A percentile compares a stretch with the other conserved stretches of the same genome.
Conservation (phyloP, 2,113 vertebrate species). For the Megaceryle torquata region DNA sequence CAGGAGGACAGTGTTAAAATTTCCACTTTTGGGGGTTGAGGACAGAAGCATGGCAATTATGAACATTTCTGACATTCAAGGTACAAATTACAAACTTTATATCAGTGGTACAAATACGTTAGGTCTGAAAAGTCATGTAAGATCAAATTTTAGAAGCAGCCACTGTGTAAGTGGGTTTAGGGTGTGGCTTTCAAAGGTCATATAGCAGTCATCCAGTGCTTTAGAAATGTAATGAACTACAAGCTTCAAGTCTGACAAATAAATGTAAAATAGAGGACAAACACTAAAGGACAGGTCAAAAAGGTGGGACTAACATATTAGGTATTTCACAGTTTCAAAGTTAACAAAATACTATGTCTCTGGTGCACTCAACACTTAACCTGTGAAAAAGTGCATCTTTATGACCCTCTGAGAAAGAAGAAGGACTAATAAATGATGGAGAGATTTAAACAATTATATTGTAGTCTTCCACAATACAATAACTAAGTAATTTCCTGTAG, state of each 20-base stretch:
- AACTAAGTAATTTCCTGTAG: not conserved
- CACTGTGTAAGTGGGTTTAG: not conserved
- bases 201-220: not conserved
- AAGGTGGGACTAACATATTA: not conserved
- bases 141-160: not conserved
- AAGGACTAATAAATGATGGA: not conserved
- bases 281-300: not conserved
- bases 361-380: not conserved
- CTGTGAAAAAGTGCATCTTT: not conserved
- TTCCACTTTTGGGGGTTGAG: not conserved
- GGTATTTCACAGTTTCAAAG: not conserved
- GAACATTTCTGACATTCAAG: not conserved
- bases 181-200: not conserved
- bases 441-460: not conserved
- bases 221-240: not conserved
- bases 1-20: not conserved
- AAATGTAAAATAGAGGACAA: not conserved
- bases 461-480: not conserved
- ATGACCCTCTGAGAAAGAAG: not conserved
- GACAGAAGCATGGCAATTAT: not conserved
- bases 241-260: not conserved
- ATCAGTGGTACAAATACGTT: not conserved
- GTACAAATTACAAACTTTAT: not conserved
- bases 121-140: not conserved
- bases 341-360: accelerated